Evolutionary conservation across 2,113 vertebrate species (phyloP).

Genomic region (Hippolais icterina): DNA sequence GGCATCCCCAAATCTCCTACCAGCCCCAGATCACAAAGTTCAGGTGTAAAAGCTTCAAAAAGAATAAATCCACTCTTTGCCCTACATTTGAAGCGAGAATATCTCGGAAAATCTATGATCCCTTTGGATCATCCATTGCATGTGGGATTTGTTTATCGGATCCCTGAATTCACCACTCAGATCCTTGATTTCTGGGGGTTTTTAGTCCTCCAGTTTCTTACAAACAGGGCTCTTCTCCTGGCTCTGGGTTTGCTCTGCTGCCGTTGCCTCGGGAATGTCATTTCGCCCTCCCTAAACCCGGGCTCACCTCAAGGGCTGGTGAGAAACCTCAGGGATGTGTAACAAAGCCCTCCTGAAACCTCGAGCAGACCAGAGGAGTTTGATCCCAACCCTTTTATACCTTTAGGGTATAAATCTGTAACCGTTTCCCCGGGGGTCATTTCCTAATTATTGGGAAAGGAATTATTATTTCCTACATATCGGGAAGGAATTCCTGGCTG

Average conservation of each 20-base stretch:
- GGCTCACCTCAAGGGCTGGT: too few species aligned
- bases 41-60: neutral
- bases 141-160: neutral
- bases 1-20: neutral
- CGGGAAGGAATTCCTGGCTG: neutral
- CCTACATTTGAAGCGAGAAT: accelerated
- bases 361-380: neutral
- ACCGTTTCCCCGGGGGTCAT: neutral
- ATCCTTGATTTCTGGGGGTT: neutral
- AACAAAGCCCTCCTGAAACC: neutral
- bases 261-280: neutral
- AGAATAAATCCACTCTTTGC: neutral
- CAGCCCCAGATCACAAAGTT: neutral
- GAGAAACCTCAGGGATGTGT: neutral
- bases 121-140: accelerated
- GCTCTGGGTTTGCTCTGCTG: neutral
- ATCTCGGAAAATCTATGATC: neutral
- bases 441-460: neutral
- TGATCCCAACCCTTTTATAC: neutral
- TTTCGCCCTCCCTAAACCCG: neutral
- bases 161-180: neutral
- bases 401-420: neutral
- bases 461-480: too few species aligned
- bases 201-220: neutral
- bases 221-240: accelerated